Conservation (phyloP, 2,797 vertebrate genomes). For the Chiroxiphia lanceolata region DNA sequence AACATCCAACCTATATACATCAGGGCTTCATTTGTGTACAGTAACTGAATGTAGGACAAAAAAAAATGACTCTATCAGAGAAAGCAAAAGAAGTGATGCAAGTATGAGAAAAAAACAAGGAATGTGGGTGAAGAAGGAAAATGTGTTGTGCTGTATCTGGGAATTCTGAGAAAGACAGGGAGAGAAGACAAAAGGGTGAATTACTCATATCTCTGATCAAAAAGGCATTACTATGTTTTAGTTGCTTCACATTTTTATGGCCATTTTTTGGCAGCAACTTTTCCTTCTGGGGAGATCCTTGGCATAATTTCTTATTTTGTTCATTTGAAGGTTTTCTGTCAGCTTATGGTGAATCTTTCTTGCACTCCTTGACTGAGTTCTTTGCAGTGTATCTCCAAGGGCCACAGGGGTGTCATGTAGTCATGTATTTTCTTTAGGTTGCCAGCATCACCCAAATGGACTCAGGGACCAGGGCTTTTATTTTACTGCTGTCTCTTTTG, state of each 20-base stretch:
- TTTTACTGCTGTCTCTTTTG: background rate
- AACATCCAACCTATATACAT: background rate
- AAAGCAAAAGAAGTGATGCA: background rate
- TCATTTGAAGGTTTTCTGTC: slow-evolving; percentile 4
- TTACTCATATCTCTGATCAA: background rate
- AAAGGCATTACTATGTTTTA: background rate
- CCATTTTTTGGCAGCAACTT: background rate
- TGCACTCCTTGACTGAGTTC: background rate
- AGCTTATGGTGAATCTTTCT: background rate
- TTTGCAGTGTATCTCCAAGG: background rate
- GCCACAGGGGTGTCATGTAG: background rate
- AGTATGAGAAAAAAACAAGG: background rate
- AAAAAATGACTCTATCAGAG: background rate
- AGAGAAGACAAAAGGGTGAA: background rate
- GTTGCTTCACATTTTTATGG: background rate
- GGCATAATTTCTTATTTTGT: background rate
- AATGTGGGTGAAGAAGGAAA: background rate
- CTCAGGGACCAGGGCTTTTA: background rate
- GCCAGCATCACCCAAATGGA: background rate
- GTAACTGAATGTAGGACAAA: background rate
- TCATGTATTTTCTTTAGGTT: background rate
- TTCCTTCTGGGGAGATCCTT: background rate
- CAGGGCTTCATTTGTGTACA: background rate
- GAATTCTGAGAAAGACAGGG: background rate
- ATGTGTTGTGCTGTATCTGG: background rate